Conservation (phyloP, 2,797 vertebrate genomes). For the Semaprochilodus insignis region DNA sequence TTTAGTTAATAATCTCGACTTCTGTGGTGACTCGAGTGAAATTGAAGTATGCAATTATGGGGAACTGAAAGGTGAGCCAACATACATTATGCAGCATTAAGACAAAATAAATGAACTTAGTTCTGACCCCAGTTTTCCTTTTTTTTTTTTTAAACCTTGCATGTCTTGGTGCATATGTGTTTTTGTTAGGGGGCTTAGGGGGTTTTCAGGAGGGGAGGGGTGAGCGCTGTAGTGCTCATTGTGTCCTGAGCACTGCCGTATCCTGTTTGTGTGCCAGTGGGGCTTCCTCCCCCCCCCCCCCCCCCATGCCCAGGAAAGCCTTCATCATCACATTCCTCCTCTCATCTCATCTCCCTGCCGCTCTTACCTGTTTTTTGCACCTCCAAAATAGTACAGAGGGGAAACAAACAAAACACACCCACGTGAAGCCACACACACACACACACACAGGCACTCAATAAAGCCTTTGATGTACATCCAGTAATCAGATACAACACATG, state of each 20-base stretch:
- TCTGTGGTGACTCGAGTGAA: not conserved
- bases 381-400: conserved; percentile 60
- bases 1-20: not conserved
- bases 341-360: conserved; percentile 67
- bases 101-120: not conserved
- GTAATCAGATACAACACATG: conserved; percentile 24
- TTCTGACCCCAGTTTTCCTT: conserved; percentile 7
- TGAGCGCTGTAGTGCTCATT: conserved; percentile 72
- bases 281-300: conserved; percentile 76
- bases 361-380: conserved; percentile 65
- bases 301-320: conserved; percentile 77
- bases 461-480: conserved; percentile 48
- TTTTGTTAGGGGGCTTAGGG: conserved; percentile 38
- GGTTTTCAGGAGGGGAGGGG: conserved; percentile 44
- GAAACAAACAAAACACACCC: conserved; percentile 52
- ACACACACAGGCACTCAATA: conserved; percentile 33
- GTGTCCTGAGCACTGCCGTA: conserved; percentile 74
- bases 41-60: not conserved
- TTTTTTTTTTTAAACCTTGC: conserved; percentile 16
- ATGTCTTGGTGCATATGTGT: conserved; percentile 34
- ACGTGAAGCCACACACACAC: conserved; percentile 19
- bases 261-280: conserved; percentile 83
- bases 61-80: not conserved
- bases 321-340: conserved; percentile 74
- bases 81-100: not conserved